Conservation (phyloP, 1,140 invertebrate genomes). For the Stegodyphus mimosarum region DNA sequence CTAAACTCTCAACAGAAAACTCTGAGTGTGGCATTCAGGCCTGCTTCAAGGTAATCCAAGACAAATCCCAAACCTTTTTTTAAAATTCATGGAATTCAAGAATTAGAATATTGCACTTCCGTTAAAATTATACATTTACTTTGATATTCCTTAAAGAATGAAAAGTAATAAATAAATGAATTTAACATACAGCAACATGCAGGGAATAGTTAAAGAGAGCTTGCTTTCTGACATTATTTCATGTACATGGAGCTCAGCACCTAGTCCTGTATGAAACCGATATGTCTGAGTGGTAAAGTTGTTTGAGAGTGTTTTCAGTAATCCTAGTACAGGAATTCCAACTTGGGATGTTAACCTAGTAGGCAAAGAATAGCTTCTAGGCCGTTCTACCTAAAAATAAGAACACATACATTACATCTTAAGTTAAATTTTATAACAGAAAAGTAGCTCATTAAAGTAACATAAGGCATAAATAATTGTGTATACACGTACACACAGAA, state of each 20-base stretch:
- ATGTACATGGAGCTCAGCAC: slow-evolving; percentile 59
- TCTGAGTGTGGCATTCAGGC: no score
- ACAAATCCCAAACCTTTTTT: no score
- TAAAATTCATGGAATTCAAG: no score
- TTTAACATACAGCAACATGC: slow-evolving; percentile 85
- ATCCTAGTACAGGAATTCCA: slow-evolving; percentile 81
- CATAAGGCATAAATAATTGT: no score
- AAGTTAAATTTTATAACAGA: neutral
- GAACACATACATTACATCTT: neutral
- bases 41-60: no score
- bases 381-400: slow-evolving; percentile 41
- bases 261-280: slow-evolving; percentile 62
- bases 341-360: slow-evolving; percentile 82
- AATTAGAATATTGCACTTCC: no score
- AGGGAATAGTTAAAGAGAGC: slow-evolving; percentile 85
- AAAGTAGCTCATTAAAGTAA: no score
- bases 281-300: slow-evolving; percentile 86
- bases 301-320: slow-evolving; percentile 79
- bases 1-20: no score
- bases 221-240: slow-evolving; percentile 94
- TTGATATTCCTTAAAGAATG: no score
- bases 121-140: no score
- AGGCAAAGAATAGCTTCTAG: slow-evolving; percentile 84
- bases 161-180: no score
- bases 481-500: no score